These are phyloP conservation scores for Brenthis daphne DNA, from an alignment of 2,888 invertebrate genomes.

Conservation along the genomic window DNA sequence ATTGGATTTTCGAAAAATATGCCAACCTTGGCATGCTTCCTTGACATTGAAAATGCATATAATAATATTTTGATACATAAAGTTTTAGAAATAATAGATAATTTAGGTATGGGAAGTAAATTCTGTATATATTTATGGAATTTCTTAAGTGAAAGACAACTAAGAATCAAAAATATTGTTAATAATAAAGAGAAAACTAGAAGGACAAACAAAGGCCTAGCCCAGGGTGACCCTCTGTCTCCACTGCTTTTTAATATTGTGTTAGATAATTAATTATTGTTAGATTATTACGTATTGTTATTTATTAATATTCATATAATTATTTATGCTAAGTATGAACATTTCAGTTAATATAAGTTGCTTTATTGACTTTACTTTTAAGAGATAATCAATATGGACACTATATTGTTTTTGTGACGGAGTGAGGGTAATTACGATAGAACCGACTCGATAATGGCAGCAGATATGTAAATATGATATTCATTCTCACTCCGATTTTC, in stretches of 20 bases:
- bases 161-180: not conserved
- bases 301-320: too few relatives aligned
- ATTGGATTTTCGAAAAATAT: not conserved
- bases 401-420: too few relatives aligned
- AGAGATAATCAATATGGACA: too few relatives aligned
- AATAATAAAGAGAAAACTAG: not conserved
- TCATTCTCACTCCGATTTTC: too few relatives aligned
- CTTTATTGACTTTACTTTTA: too few relatives aligned
- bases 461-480: too few relatives aligned
- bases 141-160: not conserved
- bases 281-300: too few relatives aligned
- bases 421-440: too few relatives aligned
- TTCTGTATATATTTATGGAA: not conserved
- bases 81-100: not conserved
- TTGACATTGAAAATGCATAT: not conserved
- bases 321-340: too few relatives aligned
- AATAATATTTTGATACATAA: not conserved
- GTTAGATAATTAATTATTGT: too few relatives aligned
- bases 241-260: not conserved
- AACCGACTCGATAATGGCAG: too few relatives aligned
- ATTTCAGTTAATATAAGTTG: too few relatives aligned
- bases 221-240: not conserved
- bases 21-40: not conserved
- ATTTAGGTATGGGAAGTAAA: not conserved
- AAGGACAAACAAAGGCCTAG: not conserved